Base-by-base conservation (phyloP, 1,140 invertebrate species). In the Phymorhynchus buccinoides region DNA sequence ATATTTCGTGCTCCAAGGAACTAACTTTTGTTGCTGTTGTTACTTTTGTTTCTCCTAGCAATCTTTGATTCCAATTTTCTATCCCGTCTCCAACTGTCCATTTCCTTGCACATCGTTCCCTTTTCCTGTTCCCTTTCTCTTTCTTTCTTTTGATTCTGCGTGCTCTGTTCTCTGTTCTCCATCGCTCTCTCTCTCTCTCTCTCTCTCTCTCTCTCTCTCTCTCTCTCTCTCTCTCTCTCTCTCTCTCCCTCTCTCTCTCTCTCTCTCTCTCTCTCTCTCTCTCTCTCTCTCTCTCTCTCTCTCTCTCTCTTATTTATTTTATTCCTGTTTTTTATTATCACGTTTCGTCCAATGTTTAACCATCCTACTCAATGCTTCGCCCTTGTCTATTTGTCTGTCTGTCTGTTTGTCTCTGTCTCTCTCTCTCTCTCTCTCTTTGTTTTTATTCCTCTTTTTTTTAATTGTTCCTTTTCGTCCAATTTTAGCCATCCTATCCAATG, bases 211-310 rank as follows among this genome's bases (percentile, higher is more conserved):
- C 27, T 83, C 16, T 81, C 12, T 48, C 27, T 44, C 80, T 81
- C 27, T 81, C 80, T 81, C 3, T 48, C 42, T 27, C 14, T 81
- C 41, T 81, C 27, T 52, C 14, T 30, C 14, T 30, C 39, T 42
- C 32, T 73, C n/a, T 79, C 30, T 79, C 27, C 77, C 41, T 82
- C 41, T 82, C n/a, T 82, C 35, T 82, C 80, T 82, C n/a, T 62
- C 39, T 52, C 48, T 48, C 52, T 41, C 39, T 82, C 80, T 82
- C 52, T 62, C 52, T 82, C 80, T 82, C 52, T 32, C 30, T 52
- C 44, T 52, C 30, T 32, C 30, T 52, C 44, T 52, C 30, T 62
- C 30, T 82, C 80, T 82, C 52, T 62, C 52, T 82, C 80, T 82
- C 62, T 35, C 16, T 73, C 37, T 6, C 16, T 37, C 77, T 62